Percentiles rank a stretch among this genome's conserved stretches.
Evolutionary conservation across 2,888 invertebrate genomes (phyloP).

Genomic region (Cecidostiba fungosa): DNA sequence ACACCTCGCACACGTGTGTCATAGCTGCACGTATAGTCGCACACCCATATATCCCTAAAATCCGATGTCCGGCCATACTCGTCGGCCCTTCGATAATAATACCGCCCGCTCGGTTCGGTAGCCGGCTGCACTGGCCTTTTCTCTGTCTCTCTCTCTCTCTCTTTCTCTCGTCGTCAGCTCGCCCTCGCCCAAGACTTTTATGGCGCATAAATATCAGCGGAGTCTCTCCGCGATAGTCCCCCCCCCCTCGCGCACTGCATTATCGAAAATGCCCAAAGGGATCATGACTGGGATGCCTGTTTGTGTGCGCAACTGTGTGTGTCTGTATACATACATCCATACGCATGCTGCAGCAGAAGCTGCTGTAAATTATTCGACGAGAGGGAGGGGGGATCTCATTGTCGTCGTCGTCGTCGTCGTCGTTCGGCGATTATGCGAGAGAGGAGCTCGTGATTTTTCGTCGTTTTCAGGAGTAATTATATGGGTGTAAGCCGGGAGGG

Average conservation of each 20-base stretch:
- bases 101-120: constrained; percentile 19
- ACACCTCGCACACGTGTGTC: constrained; percentile 19
- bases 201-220: constrained; percentile 79
- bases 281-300: constrained; percentile 43
- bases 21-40: background rate
- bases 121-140: constrained; percentile 24
- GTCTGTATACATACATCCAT: background rate
- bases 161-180: background rate
- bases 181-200: constrained; percentile 73
- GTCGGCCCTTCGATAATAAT: constrained; percentile 53
- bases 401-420: too few relatives aligned
- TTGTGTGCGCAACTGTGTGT: background rate
- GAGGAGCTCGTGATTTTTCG: constrained; percentile 64
- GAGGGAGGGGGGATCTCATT: background rate
- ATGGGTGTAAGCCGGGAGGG: background rate
- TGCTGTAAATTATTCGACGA: constrained; percentile 49
- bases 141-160: background rate
- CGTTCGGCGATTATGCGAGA: constrained; percentile 59
- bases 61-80: constrained; percentile 76
- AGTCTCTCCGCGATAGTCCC: constrained; percentile 75
- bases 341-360: background rate
- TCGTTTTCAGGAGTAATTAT: constrained; percentile 61
- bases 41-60: constrained; percentile 61
- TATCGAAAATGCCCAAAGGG: constrained; percentile 74
- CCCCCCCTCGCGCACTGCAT: constrained; percentile 73